Conservation (phyloP, 1,140 invertebrate species). For the Drosophila aff. region DNA sequence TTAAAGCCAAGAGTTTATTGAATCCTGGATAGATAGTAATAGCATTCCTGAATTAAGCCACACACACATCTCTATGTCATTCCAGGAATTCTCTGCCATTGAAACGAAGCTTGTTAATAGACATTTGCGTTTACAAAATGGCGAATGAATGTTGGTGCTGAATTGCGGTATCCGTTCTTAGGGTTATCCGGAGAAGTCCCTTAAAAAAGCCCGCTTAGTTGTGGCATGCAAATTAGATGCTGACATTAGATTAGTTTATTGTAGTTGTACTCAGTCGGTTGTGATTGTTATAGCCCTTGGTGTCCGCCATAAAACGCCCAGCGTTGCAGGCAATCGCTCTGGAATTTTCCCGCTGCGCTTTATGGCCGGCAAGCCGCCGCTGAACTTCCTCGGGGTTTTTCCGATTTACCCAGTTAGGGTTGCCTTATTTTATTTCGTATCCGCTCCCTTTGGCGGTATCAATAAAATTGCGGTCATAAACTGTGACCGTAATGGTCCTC, state of each 20-base stretch:
- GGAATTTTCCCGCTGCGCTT: constrained; percentile 37
- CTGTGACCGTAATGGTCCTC: constrained; percentile 45
- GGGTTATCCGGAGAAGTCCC: constrained; percentile 29
- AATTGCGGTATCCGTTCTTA: constrained; percentile 39
- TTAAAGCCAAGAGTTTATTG: background rate
- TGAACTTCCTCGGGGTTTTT: constrained; percentile 36
- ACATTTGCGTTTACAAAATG: constrained; percentile 35
- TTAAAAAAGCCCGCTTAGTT: constrained; percentile 59
- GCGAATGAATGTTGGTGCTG: constrained; percentile 10
- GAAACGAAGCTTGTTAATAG: constrained; percentile 47
- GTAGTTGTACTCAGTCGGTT: constrained; percentile 28
- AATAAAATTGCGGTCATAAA: constrained; percentile 81
- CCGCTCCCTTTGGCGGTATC: constrained; percentile 74
- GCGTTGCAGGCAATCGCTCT: constrained; percentile 18
- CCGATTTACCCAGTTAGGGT: constrained; percentile 23
- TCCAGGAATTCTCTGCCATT: constrained; percentile 16
- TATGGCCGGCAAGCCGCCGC: constrained; percentile 26
- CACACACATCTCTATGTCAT: constrained; percentile 24
- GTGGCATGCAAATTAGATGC: constrained; percentile 51
- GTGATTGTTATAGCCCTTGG: constrained; percentile 62
- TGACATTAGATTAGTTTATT: constrained; percentile 58
- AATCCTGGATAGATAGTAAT: background rate
- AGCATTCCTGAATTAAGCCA: background rate
- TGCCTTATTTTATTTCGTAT: constrained; percentile 51
- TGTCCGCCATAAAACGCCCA: constrained; percentile 56